These are phyloP conservation scores for Entelurus aequoreus DNA, from an alignment of 2,113 vertebrate species.

Conservation along the genomic window DNA sequence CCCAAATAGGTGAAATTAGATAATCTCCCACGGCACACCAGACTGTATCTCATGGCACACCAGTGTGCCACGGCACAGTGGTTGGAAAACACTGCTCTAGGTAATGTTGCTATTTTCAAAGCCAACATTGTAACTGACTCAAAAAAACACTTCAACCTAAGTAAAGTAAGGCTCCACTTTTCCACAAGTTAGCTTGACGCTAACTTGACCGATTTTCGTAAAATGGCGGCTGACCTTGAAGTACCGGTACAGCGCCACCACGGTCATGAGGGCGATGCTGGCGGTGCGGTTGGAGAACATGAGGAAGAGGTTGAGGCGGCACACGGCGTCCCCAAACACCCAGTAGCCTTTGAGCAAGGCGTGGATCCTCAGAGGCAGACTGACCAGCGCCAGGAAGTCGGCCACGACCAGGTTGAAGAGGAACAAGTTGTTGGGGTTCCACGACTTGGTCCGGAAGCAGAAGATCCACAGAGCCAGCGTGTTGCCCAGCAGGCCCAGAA, in stretches of 20 bases:
- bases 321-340: constrained; percentile 57
- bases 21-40: too few relatives aligned
- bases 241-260: constrained; percentile 71
- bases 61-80: too few relatives aligned
- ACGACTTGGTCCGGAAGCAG: constrained; percentile 59
- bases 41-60: too few relatives aligned
- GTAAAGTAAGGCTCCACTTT: too few relatives aligned
- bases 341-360: constrained; percentile 60
- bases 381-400: constrained; percentile 66
- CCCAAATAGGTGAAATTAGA: too few relatives aligned
- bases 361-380: constrained; percentile 68
- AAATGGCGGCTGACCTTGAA: constrained; percentile 54
- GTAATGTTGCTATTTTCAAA: too few relatives aligned
- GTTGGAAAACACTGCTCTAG: too few relatives aligned
- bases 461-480: constrained; percentile 70
- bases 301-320: constrained; percentile 67
- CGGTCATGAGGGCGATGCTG: constrained; percentile 69
- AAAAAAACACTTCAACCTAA: too few relatives aligned
- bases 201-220: too few relatives aligned
- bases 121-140: too few relatives aligned
- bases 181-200: too few relatives aligned
- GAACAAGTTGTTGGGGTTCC: constrained; percentile 66
- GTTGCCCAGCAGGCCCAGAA: constrained; percentile 68
- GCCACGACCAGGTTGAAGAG: constrained; percentile 70
- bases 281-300: constrained; percentile 69